Percentiles rank a stretch among this genome's conserved stretches.
Evolutionary conservation across 1,140 invertebrate genomes (phyloP).

Genomic region (Pseudobourletiella spinata): DNA sequence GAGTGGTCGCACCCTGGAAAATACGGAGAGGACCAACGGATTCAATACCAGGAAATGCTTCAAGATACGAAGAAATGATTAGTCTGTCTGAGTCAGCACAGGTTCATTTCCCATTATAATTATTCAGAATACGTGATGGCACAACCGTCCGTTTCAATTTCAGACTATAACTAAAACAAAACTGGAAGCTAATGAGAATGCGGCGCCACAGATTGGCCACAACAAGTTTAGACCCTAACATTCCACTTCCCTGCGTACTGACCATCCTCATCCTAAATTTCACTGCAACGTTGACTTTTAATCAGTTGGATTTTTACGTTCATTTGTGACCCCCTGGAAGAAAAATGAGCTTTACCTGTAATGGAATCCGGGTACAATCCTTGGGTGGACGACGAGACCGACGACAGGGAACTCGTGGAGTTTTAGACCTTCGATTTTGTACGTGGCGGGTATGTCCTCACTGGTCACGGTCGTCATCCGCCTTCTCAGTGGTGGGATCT

Average conservation of each 20-base stretch:
- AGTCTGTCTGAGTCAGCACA: too few relatives aligned
- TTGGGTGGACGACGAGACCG: slow-evolving; percentile 61
- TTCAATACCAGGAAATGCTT: too few relatives aligned
- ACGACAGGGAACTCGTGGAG: slow-evolving; percentile 59
- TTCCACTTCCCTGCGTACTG: too few relatives aligned
- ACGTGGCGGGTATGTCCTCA: slow-evolving; percentile 55
- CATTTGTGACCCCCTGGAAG: neutral
- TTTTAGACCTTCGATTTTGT: slow-evolving; percentile 50
- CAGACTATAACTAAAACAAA: slow-evolving; percentile 3
- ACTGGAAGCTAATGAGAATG: too few relatives aligned
- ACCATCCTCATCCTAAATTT: too few relatives aligned
- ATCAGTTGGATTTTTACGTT: neutral
- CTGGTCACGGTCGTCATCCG: slow-evolving; percentile 15
- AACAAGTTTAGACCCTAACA: too few relatives aligned
- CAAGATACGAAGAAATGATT: too few relatives aligned
- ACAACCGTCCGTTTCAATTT: neutral
- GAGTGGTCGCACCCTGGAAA: slow-evolving; percentile 53
- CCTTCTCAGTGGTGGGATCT: neutral
- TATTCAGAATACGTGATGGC: slow-evolving; percentile 33
- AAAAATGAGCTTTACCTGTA: slow-evolving; percentile 48
- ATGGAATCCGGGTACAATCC: slow-evolving; percentile 60
- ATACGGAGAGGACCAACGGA: slow-evolving; percentile 24
- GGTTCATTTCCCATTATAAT: too few relatives aligned
- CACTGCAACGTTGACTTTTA: neutral
- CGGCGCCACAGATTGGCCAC: too few relatives aligned